phyloP scores from a whole-genome alignment of 1,140 invertebrate species.

The Rhizoglyphus robini region DNA sequence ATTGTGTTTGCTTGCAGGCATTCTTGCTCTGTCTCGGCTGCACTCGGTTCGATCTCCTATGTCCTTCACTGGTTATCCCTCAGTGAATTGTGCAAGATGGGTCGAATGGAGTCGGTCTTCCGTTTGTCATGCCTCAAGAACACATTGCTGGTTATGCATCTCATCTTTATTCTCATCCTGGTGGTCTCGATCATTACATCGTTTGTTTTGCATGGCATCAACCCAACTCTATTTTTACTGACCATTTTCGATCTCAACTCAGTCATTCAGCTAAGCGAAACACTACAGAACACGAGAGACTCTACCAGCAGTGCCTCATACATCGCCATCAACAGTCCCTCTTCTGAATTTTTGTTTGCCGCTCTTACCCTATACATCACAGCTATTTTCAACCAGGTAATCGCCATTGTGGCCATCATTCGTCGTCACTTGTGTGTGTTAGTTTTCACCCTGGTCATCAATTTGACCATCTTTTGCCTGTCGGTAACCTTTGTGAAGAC shows the following conservation, averaged over 20 bases:
- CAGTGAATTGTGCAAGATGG: neutral
- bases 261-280: conserved; percentile 8
- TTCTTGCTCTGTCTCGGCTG: neutral
- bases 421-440: neutral
- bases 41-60: neutral
- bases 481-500: conserved; percentile 9
- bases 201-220: neutral
- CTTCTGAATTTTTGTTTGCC: neutral
- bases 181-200: neutral
- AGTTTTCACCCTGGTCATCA: neutral
- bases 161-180: conserved; percentile 1
- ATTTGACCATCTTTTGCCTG: neutral
- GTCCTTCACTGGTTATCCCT: neutral
- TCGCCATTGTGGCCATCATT: neutral
- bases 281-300: neutral
- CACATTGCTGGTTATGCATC: neutral
- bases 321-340: conserved; percentile 4
- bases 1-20: neutral
- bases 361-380: conserved; percentile 1
- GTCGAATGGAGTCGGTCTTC: neutral
- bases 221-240: conserved; percentile 1
- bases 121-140: neutral
- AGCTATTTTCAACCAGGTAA: conserved; percentile 1
- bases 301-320: neutral
- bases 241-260: conserved; percentile 13